Evolutionary conservation across 2,113 vertebrate species (phyloP), one percentile per base, ranked within the genome.

Genomic region (Suncus etruscus): DNA sequence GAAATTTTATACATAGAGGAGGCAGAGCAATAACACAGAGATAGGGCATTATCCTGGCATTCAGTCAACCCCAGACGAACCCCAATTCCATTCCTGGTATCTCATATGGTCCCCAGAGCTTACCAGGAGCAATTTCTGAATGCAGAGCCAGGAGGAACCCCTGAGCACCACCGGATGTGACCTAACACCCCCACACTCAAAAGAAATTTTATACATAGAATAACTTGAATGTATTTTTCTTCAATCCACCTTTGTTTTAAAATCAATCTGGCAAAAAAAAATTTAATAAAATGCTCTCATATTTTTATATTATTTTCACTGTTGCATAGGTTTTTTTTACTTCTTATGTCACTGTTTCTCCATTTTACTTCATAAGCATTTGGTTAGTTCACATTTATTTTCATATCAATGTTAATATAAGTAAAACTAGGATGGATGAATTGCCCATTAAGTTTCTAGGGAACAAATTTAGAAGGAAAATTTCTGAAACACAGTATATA

Each of bases 161-260:
- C 5, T 39, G 39, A 39, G 39, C 39, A 39, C 39, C 39, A 39
- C 39, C 5, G 39, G 39, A 39, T 39, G 5, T 39, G 39, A 39
- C 39, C 39, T 5, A 39, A 39, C 39, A n/a, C 39, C 39, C 5
- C 39, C 39, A 39, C 39, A 39, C 39, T 5, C 39, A 39, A 39
- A 39, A 15, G 4, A 63, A 90, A 77, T 91, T 79, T 86, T 70
- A 72, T 11, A 70, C 86, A 78, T n/a, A 91, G 51, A 93, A 50
- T 81, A 39, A 47, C 20, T 27, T 29, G 1, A 73, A 83, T 77
- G 16, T 73, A 25, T 58, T 85, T 82, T 95, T 79, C 72, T 83
- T 29, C 51, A 81, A 81, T 1, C 11, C 22, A 14, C 2, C 11
- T 31, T n/a, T 20, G 50, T 81, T 70, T 76, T 77, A 58, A 14